A percentile compares a stretch with the other conserved stretches of the same genome.
These are phyloP conservation scores for Hybognathus amarus DNA, from an alignment of 2,797 vertebrate genomes.

Conservation along the genomic window DNA sequence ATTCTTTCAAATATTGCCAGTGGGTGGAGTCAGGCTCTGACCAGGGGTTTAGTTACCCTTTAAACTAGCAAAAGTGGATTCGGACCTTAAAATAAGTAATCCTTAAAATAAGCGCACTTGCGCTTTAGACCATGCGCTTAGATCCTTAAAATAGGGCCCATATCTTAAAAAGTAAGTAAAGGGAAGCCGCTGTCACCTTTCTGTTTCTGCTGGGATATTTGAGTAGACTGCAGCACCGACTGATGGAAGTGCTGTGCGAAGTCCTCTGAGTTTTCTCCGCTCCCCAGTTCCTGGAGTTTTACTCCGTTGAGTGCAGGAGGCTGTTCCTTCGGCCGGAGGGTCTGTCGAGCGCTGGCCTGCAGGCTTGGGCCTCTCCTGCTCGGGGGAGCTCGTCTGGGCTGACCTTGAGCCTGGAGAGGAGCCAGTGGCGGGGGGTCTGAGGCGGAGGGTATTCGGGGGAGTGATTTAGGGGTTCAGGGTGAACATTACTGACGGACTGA, in stretches of 20 bases:
- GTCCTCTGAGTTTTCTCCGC: conserved; percentile 90
- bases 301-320: conserved; percentile 75
- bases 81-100: no score
- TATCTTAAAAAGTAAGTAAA: conserved; percentile 76
- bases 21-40: no score
- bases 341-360: conserved; percentile 85
- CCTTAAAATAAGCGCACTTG: no score
- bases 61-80: no score
- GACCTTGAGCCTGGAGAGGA: conserved; percentile 82
- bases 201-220: conserved; percentile 95
- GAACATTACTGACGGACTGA: conserved; percentile 37
- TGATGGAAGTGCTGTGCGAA: conserved; percentile 98
- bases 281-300: conserved; percentile 94
- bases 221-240: conserved; percentile 96
- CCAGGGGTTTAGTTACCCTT: no score
- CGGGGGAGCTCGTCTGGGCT: conserved; percentile 75
- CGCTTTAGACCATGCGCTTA: no score
- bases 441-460: conserved; percentile 77
- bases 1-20: no score
- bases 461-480: conserved; percentile 67
- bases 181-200: conserved; percentile 81
- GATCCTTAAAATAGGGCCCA: no score
- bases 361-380: conserved; percentile 87
- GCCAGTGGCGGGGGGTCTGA: conserved; percentile 78
- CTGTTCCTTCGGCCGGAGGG: conserved; percentile 66